phyloP scores from a whole-genome alignment of 2,797 vertebrate genomes.

The Coilia nasus region DNA sequence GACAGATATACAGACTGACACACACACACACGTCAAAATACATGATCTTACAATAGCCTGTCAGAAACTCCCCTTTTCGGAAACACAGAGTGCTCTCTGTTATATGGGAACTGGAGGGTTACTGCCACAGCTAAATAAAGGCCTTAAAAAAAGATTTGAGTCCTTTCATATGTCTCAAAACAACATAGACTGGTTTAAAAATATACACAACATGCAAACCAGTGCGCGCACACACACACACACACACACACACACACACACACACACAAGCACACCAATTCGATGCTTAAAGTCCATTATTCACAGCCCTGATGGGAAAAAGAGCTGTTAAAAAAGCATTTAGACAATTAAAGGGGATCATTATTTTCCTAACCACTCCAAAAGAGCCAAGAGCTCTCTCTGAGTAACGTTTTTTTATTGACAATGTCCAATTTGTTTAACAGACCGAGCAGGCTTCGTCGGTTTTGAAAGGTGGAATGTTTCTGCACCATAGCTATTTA shows the following conservation, averaged over 20 bases:
- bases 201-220: slow-evolving; percentile 29
- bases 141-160: slow-evolving; percentile 58
- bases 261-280: background rate
- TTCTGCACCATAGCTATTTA: slow-evolving; percentile 8
- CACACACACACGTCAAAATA: slow-evolving; percentile 25
- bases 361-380: background rate
- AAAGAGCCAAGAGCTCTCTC: background rate
- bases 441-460: slow-evolving; percentile 8
- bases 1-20: slow-evolving; percentile 31
- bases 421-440: slow-evolving; percentile 8
- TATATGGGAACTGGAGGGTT: slow-evolving; percentile 54
- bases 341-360: background rate
- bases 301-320: background rate
- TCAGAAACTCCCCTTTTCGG: slow-evolving; percentile 58
- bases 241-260: background rate
- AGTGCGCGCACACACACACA: too few species aligned
- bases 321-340: background rate
- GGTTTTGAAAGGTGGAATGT: slow-evolving; percentile 6
- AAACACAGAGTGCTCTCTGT: slow-evolving; percentile 64
- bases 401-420: background rate
- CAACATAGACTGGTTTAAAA: slow-evolving; percentile 48
- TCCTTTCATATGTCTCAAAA: slow-evolving; percentile 58
- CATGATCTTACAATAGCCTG: slow-evolving; percentile 58
- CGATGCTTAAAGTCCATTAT: background rate
- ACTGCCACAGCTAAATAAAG: slow-evolving; percentile 64